Base-by-base conservation (phyloP, 2,113 vertebrate genomes). In the Chaetops frenatus region DNA sequence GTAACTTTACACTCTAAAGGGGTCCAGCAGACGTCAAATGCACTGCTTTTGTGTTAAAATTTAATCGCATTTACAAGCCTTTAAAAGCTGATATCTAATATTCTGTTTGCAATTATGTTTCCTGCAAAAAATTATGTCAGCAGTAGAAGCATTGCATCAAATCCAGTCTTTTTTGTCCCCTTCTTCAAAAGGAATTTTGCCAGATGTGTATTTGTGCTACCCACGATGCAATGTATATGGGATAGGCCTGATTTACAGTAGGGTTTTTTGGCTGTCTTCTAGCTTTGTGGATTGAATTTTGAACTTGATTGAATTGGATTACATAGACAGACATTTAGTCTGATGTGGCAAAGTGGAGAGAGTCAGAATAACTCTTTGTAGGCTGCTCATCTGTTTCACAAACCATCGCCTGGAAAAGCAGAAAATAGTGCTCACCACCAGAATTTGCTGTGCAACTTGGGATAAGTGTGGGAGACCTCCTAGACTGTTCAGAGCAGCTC, bases 141-240 rank as follows among this genome's bases (percentile, higher is more conserved):
- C 27, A 22, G 51, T 92, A 58, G 60, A 92, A 96, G 33, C 45
- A 38, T 93, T 96, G 67, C 54, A 90, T 78, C 73, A 85, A 92
- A 61, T 81, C 47, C 72, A 91, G 76, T 92, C 60, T 58, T 69
- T 90, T 89, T 96, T 86, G 88, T 81, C 85, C 84, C 65, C 14
- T 62, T 81, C 76, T 80, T 84, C 85, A 89, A 92, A 93, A 82
- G 80, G 61, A 91, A 64, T 96, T 94, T 96, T 96, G 77, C 90
- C 92, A 69, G 45, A 12, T 48, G 36, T 35, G 4, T 72, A 5
- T 70, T 72, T 28, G 27, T 69, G 70, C n/a, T 53, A 5, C 21
- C 44, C 66, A 44, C 24, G 58, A 60, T 42, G 15, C 36, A 93
- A 35, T 65, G 56, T 64, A 2, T 87, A 90, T 17, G 13, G 36